These are phyloP conservation scores for Hydriomena furcata DNA, from an alignment of 2,888 invertebrate species.

Conservation along the genomic window DNA sequence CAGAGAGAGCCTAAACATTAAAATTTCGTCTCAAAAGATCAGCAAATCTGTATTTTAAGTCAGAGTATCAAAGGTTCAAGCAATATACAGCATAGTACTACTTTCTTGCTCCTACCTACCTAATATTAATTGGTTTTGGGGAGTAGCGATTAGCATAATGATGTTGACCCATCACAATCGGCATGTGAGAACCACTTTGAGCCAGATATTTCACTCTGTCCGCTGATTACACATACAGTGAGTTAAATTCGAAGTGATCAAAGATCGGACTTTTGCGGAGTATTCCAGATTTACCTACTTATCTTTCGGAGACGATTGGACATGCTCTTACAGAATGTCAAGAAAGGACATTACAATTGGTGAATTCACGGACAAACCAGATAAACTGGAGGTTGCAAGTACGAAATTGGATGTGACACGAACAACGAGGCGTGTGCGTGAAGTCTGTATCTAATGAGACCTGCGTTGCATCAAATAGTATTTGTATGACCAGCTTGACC, in stretches of 20 bases:
- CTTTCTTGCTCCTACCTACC: not conserved
- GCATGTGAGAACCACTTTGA: slow-evolving; percentile 24
- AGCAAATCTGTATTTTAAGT: no score
- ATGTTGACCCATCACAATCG: slow-evolving; percentile 25
- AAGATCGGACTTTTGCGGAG: slow-evolving; percentile 17
- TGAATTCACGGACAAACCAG: slow-evolving; percentile 16
- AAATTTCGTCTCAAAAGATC: no score
- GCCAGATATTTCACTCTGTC: slow-evolving; percentile 29
- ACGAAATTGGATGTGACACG: slow-evolving; percentile 14
- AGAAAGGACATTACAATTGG: slow-evolving; percentile 3
- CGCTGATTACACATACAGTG: slow-evolving; percentile 17
- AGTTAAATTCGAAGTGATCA: slow-evolving; percentile 23
- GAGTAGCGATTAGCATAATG: slow-evolving; percentile 5
- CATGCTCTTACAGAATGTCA: slow-evolving; percentile 18
- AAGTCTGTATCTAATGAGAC: slow-evolving; percentile 2
- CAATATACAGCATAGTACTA: not conserved
- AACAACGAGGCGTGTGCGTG: slow-evolving; percentile 4
- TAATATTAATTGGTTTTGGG: slow-evolving; percentile 2
- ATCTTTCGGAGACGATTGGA: slow-evolving; percentile 4
- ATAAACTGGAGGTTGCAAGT: slow-evolving; percentile 2
- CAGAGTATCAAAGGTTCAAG: no score
- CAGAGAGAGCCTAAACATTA: no score
- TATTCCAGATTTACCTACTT: slow-evolving; percentile 17
- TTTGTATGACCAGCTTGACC: slow-evolving; percentile 22
- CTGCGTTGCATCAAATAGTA: slow-evolving; percentile 26